A percentile compares a stretch with the other conserved stretches of the same genome.
Conservation (phyloP, 2,113 vertebrate genomes). For the Columbina picui region DNA sequence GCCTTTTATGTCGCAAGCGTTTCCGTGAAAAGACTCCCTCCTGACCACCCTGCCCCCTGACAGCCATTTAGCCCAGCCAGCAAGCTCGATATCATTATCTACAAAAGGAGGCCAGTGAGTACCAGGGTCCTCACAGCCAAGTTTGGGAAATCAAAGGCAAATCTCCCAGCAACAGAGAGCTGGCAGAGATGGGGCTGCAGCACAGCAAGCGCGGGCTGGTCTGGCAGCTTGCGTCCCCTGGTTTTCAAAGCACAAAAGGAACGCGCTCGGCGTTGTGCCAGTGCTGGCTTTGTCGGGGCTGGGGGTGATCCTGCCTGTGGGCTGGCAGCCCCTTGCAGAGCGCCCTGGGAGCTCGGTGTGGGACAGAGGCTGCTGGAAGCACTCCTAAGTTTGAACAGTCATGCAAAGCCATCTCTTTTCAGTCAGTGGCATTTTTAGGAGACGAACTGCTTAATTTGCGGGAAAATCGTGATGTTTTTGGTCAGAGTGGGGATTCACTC, state of each 20-base stretch:
- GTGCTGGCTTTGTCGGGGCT: neutral
- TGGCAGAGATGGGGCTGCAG: neutral
- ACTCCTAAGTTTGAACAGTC: neutral
- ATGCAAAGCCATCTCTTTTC: neutral
- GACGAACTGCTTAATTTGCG: neutral
- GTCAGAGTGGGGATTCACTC: neutral
- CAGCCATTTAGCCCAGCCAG: conserved; percentile 51
- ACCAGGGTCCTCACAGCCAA: conserved; percentile 20
- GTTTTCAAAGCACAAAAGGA: conserved; percentile 5
- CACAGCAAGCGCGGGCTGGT: neutral
- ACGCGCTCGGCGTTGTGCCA: neutral
- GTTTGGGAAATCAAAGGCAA: conserved; percentile 62
- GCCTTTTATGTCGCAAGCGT: conserved; percentile 53
- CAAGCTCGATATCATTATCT: conserved; percentile 73
- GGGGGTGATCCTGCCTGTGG: neutral
- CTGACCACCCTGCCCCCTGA: conserved; percentile 35
- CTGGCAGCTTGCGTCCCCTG: neutral
- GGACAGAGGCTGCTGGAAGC: neutral
- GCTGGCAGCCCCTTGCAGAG: neutral
- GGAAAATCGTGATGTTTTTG: neutral
- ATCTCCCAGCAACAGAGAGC: conserved; percentile 45
- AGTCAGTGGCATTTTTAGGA: neutral
- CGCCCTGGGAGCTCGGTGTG: neutral
- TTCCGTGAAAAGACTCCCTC: conserved; percentile 57
- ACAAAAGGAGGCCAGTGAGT: conserved; percentile 12